Conservation (phyloP, 2,888 invertebrate genomes). For the Suillia variegata region DNA sequence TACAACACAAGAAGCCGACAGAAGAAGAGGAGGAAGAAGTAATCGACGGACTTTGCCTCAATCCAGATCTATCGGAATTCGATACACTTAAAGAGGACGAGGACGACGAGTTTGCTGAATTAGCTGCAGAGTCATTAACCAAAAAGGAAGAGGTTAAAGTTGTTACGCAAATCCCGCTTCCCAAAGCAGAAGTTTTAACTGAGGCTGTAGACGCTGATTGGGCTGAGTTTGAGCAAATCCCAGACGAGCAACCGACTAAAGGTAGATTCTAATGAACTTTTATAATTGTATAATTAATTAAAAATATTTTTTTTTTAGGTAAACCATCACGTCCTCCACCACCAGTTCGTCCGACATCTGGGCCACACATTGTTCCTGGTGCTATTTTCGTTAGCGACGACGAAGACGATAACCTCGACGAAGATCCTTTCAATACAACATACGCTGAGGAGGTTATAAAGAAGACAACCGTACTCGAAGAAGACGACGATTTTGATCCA, state of each 20-base stretch:
- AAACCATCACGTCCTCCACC: conserved; percentile 59
- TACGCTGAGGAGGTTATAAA: conserved; percentile 78
- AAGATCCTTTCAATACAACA: conserved; percentile 83
- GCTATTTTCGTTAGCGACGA: conserved; percentile 58
- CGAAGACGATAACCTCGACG: conserved; percentile 66
- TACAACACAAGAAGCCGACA: conserved; percentile 59
- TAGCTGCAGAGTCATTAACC: conserved; percentile 77
- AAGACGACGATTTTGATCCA: conserved; percentile 67
- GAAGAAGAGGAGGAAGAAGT: conserved; percentile 43
- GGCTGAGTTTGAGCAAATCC: conserved; percentile 70
- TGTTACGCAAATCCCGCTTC: conserved; percentile 53
- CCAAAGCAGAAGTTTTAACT: conserved; percentile 63
- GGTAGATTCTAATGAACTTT: conserved; percentile 19
- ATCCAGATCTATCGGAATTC: conserved; percentile 63
- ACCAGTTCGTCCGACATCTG: conserved; percentile 53
- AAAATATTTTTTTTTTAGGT: conserved; percentile 32
- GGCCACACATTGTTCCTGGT: conserved; percentile 53
- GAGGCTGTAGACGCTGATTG: conserved; percentile 64
- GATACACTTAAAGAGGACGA: conserved; percentile 68
- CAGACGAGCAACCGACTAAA: conserved; percentile 51
- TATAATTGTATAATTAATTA: neutral
- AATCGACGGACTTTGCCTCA: conserved; percentile 33
- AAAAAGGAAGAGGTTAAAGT: conserved; percentile 64
- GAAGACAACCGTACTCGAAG: conserved; percentile 55
- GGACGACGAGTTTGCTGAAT: conserved; percentile 76